A percentile compares a stretch with the other conserved stretches of the same genome.
Conservation (phyloP, 2,888 invertebrate genomes). For the Scaeva pyrastri region DNA sequence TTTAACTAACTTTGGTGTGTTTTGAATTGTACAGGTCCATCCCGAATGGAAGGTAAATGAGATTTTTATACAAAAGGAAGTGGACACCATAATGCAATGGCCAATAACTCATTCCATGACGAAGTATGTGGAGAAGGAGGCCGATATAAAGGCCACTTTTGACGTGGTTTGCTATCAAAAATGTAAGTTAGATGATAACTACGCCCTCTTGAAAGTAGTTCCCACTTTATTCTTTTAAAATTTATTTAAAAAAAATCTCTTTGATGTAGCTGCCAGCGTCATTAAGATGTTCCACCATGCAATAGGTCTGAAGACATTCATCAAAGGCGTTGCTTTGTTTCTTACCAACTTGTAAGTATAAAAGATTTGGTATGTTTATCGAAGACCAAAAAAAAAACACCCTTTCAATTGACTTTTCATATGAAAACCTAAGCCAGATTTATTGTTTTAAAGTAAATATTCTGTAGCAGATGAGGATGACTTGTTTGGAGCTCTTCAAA, state of each 20-base stretch:
- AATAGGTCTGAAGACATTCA: conserved; percentile 80
- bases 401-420: not conserved
- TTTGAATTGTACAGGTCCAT: conserved; percentile 85
- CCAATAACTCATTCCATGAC: conserved; percentile 80
- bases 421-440: conserved; percentile 76
- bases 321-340: conserved; percentile 79
- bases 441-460: conserved; percentile 80
- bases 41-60: conserved; percentile 88
- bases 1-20: not conserved
- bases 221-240: too few species aligned
- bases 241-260: too few species aligned
- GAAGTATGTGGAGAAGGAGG: conserved; percentile 80
- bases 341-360: conserved; percentile 82
- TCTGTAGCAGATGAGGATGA: conserved; percentile 80
- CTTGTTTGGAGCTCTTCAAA: conserved; percentile 80
- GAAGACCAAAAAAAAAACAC: not conserved
- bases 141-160: conserved; percentile 83
- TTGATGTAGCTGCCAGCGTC: conserved; percentile 79
- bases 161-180: conserved; percentile 88
- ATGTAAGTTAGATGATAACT: too few species aligned
- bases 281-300: conserved; percentile 83
- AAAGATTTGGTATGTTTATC: not conserved
- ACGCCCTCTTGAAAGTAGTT: too few species aligned
- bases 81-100: conserved; percentile 79
- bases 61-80: conserved; percentile 84